phyloP scores from a whole-genome alignment of 2,797 vertebrate genomes.

The Botia kubotai region DNA sequence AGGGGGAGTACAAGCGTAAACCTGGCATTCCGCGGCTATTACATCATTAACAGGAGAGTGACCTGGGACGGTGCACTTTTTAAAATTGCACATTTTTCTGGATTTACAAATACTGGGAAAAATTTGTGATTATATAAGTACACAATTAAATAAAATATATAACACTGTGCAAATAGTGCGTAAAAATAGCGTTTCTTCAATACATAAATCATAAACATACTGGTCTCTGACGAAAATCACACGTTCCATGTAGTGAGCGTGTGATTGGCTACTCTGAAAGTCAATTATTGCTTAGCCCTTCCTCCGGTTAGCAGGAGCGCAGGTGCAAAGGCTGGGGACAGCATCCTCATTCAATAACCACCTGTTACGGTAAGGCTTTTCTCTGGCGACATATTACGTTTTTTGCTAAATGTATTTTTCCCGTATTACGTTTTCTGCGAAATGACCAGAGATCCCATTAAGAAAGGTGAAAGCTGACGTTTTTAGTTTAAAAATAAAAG shows the following conservation, averaged over 20 bases:
- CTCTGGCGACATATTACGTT: background rate
- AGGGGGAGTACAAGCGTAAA: too few species aligned
- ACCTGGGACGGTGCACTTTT: too few species aligned
- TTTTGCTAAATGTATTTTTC: too few species aligned
- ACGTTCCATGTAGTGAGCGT: background rate
- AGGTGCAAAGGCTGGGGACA: constrained; percentile 76
- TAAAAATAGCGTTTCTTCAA: too few species aligned
- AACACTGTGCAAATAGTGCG: too few species aligned
- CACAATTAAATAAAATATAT: too few species aligned
- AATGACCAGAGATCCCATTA: background rate
- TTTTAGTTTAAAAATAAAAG: constrained; percentile 55
- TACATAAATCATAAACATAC: too few species aligned
- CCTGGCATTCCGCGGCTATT: too few species aligned
- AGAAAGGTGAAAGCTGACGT: background rate
- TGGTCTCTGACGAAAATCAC: background rate
- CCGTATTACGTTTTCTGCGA: background rate
- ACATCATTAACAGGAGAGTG: too few species aligned
- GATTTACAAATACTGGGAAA: too few species aligned
- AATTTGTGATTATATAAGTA: too few species aligned
- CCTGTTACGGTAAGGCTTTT: constrained; percentile 70
- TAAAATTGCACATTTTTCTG: too few species aligned
- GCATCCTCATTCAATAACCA: constrained; percentile 69
- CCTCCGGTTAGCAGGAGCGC: constrained; percentile 74
- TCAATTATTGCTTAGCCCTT: constrained; percentile 63
- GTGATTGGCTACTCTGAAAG: constrained; percentile 61